Evolutionary conservation across 2,113 vertebrate species (phyloP).

Genomic region (Eudorcas thomsonii): DNA sequence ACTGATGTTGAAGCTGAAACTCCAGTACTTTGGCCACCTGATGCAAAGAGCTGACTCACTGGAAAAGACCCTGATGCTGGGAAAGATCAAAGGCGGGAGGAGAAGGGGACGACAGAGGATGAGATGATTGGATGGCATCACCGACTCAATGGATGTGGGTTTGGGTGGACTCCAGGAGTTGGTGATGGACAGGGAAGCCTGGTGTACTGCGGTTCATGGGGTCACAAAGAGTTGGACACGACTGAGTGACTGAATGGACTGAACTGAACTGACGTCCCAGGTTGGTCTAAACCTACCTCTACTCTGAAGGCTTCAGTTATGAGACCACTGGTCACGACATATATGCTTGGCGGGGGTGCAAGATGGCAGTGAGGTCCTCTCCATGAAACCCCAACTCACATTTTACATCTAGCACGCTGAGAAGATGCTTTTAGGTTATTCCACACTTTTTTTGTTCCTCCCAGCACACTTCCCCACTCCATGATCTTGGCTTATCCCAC

Average conservation of each 20-base stretch:
- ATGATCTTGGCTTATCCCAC: fast-evolving
- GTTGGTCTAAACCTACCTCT: not conserved
- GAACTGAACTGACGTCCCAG: not conserved
- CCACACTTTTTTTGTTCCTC: no score
- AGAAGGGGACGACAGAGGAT: not conserved
- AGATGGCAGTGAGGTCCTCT: fast-evolving
- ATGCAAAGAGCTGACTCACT: not conserved
- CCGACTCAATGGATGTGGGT: not conserved
- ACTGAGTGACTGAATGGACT: not conserved
- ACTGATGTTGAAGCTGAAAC: not conserved
- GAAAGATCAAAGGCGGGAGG: fast-evolving
- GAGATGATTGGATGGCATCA: not conserved
- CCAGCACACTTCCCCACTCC: fast-evolving
- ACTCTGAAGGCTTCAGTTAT: not conserved
- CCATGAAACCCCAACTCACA: not conserved
- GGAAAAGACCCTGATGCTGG: not conserved
- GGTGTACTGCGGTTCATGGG: fast-evolving
- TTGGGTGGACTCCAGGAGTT: not conserved
- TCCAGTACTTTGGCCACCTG: not conserved
- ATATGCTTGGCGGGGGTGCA: fast-evolving
- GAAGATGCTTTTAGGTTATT: not conserved
- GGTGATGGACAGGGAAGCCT: not conserved
- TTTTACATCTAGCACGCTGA: not conserved
- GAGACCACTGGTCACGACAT: fast-evolving
- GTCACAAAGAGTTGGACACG: fast-evolving